A percentile compares a stretch with the other conserved stretches of the same genome.
phyloP scores from a whole-genome alignment of 2,113 vertebrate species.

The Peromyscus californicus region DNA sequence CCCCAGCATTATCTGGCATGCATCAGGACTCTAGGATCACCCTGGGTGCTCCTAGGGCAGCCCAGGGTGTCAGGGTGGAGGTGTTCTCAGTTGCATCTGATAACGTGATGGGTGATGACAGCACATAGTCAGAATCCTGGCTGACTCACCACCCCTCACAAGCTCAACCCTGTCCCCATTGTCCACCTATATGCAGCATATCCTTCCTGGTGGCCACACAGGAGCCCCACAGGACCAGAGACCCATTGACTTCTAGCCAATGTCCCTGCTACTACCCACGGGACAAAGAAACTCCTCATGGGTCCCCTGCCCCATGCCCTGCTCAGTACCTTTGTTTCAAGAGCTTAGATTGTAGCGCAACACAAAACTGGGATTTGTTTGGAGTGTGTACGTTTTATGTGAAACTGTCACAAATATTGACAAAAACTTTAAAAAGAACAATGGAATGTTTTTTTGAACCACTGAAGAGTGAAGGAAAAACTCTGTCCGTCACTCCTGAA shows the following conservation, averaged over 20 bases:
- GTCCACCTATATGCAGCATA: neutral
- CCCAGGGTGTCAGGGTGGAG: neutral
- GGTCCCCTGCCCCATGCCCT: neutral
- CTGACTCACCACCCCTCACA: neutral
- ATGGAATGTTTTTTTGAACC: neutral
- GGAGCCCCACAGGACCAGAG: neutral
- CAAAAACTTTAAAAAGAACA: neutral
- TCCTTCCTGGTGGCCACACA: neutral
- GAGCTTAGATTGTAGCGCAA: neutral
- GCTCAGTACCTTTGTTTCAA: neutral
- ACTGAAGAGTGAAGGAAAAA: neutral
- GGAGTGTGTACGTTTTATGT: neutral
- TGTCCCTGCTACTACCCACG: too few species aligned
- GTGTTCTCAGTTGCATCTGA: neutral
- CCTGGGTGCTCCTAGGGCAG: neutral
- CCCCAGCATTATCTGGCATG: fast-evolving
- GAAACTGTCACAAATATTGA: neutral
- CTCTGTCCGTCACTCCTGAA: neutral
- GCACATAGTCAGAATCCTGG: neutral
- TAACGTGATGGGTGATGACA: neutral
- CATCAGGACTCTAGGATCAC: neutral
- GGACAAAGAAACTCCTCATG: neutral
- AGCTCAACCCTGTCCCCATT: neutral
- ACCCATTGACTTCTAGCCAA: neutral
- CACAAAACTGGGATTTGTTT: neutral